phyloP scores from a whole-genome alignment of 1,140 invertebrate genomes.

The Pogonomyrmex barbatus region DNA sequence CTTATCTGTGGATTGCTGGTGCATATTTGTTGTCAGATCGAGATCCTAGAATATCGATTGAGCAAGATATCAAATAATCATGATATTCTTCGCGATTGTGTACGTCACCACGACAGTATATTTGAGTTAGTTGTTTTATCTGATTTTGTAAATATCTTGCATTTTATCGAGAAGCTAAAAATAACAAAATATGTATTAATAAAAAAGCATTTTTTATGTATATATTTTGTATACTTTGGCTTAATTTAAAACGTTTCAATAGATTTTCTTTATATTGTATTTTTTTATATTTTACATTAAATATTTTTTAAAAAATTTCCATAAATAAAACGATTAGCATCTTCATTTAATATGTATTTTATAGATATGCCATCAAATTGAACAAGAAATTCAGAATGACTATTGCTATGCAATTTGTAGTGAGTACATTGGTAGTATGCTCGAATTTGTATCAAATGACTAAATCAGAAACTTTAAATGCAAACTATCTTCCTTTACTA shows the following conservation, averaged over 20 bases:
- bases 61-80: conserved; percentile 11
- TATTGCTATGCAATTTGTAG: conserved; percentile 67
- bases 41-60: conserved; percentile 67
- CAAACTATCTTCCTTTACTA: conserved; percentile 67
- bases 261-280: background rate
- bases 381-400: conserved; percentile 64
- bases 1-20: conserved; percentile 67
- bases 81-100: conserved; percentile 19
- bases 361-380: conserved; percentile 53
- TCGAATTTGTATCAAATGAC: conserved; percentile 65
- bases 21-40: conserved; percentile 61
- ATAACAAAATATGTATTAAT: too few relatives aligned
- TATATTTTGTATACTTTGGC: conserved; percentile 58
- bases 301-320: background rate
- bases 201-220: background rate
- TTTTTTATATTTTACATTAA: background rate
- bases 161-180: background rate
- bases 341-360: conserved; percentile 4
- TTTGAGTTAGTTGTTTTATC: conserved; percentile 57
- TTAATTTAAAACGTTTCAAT: background rate
- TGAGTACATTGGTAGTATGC: conserved; percentile 64
- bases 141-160: background rate
- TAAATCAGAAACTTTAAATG: conserved; percentile 80
- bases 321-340: background rate
- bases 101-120: conserved; percentile 52